Conservation (phyloP, 2,888 invertebrate species). For the Allacma fusca region DNA sequence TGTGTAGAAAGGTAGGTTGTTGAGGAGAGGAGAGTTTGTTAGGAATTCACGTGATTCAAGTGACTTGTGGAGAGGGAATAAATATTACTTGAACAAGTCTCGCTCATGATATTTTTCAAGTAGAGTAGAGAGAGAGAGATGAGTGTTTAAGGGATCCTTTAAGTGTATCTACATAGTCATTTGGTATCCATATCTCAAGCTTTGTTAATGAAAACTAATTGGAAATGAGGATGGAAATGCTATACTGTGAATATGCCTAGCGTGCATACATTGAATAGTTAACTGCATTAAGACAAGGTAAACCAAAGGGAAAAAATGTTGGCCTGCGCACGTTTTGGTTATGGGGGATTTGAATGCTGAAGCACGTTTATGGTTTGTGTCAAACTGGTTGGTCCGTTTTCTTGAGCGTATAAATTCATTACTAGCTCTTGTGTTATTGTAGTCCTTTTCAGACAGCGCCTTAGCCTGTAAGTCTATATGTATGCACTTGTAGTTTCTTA, state of each 20-base stretch:
- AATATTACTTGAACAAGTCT: too few species aligned
- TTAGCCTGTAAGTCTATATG: neutral
- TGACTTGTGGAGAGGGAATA: too few species aligned
- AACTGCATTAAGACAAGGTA: neutral
- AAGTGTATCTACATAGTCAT: too few species aligned
- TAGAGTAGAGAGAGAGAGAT: too few species aligned
- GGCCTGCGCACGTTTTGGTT: neutral
- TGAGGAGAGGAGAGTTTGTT: too few species aligned
- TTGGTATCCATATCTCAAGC: too few species aligned
- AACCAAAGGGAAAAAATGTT: neutral
- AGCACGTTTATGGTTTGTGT: conserved; percentile 18
- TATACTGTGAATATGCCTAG: neutral
- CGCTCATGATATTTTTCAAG: too few species aligned
- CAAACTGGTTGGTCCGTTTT: conserved; percentile 20
- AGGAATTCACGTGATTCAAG: too few species aligned
- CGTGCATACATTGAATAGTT: neutral
- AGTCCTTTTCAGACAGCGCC: neutral
- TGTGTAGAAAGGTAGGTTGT: too few species aligned
- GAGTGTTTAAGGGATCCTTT: too few species aligned
- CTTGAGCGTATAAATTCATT: neutral
- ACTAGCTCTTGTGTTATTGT: neutral
- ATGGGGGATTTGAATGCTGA: conserved; percentile 19
- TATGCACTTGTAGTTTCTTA: neutral
- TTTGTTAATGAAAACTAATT: neutral
- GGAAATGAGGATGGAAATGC: neutral